Evolutionary conservation across 2,888 invertebrate species (phyloP), one percentile per base, ranked within the genome.

Genomic region (Agrilus cyanescens): DNA sequence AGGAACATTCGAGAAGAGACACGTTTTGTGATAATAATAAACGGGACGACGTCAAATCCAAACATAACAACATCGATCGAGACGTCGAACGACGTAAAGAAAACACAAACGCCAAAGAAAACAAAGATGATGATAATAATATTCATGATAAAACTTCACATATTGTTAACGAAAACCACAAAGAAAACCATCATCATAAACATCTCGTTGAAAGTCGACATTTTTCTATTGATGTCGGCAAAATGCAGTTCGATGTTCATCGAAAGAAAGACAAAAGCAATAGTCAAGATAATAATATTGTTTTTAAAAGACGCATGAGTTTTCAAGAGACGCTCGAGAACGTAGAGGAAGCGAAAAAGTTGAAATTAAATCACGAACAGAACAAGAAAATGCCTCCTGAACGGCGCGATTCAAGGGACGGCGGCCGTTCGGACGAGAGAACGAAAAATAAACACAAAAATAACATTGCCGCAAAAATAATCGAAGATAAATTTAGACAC

Each of bases 261-360:
- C 75, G 76, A 61, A 65, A 76, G 33, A 77, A 78, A 62, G 78
- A 79, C 56, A 69, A 77, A 35, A 68, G 75, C 43, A 78, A 74
- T 60, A 76, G 75, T 60, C 65, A 78, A 51, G 79, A 80, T 4
- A 76, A 79, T 4, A 73, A 73, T 45, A 73, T 82, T 25, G 76
- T 80, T 1, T 69, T 73, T 43, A 88, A 88, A 64, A 72, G 88
- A 39, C 74, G 87, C 46, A 75, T 85, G 57, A 86, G 86, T 49
- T 83, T 83, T 2, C 86, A 87, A 60, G 87, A 87, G 45, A 75
- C 74, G 55, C 53, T 70, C 39, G 75, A 76, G 51, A 67, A 67
- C 40, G 60, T 72, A 3, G 68, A 70, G 40, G 80, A 83, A 46
- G 59, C 70, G 3, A 84, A 84, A 55, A 76, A 78, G 49, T 68